Evolutionary conservation across 30 jellyfish, hydroid and myxozoan species (phyloP).

Genomic region (Cassiopea xamachana): DNA sequence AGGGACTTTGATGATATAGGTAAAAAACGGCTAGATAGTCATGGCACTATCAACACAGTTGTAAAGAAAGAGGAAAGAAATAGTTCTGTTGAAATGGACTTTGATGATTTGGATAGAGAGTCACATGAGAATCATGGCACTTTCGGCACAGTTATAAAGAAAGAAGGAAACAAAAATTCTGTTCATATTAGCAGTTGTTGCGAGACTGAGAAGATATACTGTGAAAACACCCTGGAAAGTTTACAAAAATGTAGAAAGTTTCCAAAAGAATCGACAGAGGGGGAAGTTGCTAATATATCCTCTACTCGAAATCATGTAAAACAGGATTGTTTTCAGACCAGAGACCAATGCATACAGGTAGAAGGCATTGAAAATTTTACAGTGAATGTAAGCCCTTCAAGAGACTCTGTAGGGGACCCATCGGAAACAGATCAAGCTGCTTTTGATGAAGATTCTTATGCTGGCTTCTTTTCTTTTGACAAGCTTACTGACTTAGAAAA

Average conservation of each 20-base stretch:
- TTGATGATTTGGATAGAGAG: neutral
- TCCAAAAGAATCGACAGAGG: neutral
- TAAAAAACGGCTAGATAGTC: too few relatives aligned
- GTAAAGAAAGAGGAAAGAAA: too few relatives aligned
- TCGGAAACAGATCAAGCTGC: neutral
- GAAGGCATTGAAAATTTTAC: neutral
- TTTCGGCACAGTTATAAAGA: too few relatives aligned
- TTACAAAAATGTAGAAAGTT: neutral
- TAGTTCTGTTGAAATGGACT: neutral
- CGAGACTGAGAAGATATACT: too few relatives aligned
- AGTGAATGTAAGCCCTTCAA: neutral
- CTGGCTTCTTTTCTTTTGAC: neutral
- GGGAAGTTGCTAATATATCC: neutral
- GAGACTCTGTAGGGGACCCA: neutral
- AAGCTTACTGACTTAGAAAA: neutral
- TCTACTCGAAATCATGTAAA: neutral
- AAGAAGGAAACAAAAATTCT: neutral
- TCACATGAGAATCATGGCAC: neutral
- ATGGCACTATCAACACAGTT: too few relatives aligned
- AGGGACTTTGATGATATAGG: neutral
- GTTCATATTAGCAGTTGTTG: too few relatives aligned
- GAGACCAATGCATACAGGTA: neutral
- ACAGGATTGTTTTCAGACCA: neutral
- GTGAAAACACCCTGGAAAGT: neutral
- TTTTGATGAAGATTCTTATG: neutral